Evolutionary conservation across 2,888 invertebrate genomes (phyloP).

Genomic region (Phyto melanocephala): DNA sequence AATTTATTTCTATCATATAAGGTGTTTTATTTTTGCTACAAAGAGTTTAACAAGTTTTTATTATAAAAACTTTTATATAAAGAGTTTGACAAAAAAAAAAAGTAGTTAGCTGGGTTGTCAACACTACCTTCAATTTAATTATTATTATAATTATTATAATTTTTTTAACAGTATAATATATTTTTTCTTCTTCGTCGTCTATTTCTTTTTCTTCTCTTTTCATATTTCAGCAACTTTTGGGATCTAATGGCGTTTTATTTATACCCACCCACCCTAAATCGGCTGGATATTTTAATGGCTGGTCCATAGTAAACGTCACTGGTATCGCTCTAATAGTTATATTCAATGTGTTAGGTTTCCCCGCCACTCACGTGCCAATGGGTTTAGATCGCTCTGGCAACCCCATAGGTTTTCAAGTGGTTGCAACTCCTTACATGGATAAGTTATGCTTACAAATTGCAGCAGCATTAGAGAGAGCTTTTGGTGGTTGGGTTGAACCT

Average conservation of each 20-base stretch:
- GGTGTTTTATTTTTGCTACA: no score
- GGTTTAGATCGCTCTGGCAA: conserved; percentile 82
- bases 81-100: no score
- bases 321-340: conserved; percentile 71
- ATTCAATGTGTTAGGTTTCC: conserved; percentile 83
- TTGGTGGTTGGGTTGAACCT: conserved; percentile 90
- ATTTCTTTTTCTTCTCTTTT: background rate
- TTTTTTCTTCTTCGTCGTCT: no score
- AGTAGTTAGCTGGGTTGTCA: no score
- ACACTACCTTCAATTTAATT: no score
- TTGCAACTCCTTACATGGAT: conserved; percentile 88
- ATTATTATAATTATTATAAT: no score
- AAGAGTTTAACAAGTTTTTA: no score
- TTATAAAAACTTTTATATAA: no score
- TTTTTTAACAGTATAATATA: no score
- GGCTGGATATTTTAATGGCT: conserved; percentile 84
- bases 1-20: no score
- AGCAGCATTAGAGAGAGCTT: conserved; percentile 85
- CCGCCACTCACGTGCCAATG: conserved; percentile 87
- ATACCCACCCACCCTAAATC: conserved; percentile 84
- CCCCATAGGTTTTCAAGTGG: conserved; percentile 88
- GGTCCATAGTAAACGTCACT: conserved; percentile 80
- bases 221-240: conserved; percentile 79
- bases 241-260: conserved; percentile 85
- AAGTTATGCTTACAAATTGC: conserved; percentile 90